A percentile compares a stretch with the other conserved stretches of the same genome.
Evolutionary conservation across 2,888 invertebrate species (phyloP).

Genomic region (Odontocolon sp.): DNA sequence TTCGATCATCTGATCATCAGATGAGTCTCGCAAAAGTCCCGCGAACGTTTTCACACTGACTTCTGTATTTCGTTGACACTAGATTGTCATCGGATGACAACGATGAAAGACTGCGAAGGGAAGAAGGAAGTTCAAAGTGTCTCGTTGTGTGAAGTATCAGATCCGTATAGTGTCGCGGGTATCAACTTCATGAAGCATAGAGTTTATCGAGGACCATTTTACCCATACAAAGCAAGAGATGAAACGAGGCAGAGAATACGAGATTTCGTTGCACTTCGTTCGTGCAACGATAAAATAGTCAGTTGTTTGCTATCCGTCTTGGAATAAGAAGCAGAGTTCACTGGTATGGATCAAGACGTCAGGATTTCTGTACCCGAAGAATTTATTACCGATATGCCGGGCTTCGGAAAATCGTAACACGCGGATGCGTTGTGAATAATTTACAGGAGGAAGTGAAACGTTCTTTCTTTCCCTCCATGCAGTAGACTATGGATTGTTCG

Average conservation of each 20-base stretch:
- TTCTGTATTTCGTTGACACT: not conserved
- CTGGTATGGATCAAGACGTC: constrained; percentile 19
- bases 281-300: constrained; percentile 18
- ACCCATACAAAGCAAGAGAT: not conserved
- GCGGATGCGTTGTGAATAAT: constrained; percentile 22
- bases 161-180: not conserved
- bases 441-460: constrained; percentile 29
- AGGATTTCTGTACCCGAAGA: constrained; percentile 14
- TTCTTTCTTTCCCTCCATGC: constrained; percentile 33
- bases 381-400: constrained; percentile 35
- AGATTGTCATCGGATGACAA: not conserved
- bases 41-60: not conserved
- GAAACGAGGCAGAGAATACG: not conserved
- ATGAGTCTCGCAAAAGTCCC: not conserved
- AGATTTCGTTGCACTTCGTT: not conserved
- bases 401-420: not conserved
- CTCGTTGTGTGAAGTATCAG: not conserved
- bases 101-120: not conserved
- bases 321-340: constrained; percentile 13
- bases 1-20: not conserved
- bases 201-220: constrained; percentile 24
- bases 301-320: constrained; percentile 12
- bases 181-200: constrained; percentile 4
- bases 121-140: not conserved
- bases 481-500: constrained; percentile 1